These are phyloP conservation scores for Osmoderma eremita DNA, from an alignment of 2,888 invertebrate genomes.

Conservation along the genomic window DNA sequence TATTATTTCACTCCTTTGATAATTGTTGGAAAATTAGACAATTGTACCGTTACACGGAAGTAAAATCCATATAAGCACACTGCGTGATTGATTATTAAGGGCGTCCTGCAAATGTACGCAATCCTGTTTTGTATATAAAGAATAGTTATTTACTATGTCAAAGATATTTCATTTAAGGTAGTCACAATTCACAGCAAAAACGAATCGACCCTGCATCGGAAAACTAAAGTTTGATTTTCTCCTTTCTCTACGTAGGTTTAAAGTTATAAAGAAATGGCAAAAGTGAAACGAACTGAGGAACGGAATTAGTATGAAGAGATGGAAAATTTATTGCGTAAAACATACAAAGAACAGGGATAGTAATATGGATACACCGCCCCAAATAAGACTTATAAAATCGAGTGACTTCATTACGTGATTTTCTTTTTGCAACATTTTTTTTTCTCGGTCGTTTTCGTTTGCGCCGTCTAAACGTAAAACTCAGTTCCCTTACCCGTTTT, in stretches of 20 bases:
- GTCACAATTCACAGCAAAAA: conserved; percentile 23
- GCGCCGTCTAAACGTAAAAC: neutral
- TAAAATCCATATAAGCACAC: no score
- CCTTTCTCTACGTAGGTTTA: conserved; percentile 21
- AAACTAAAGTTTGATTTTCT: conserved; percentile 22
- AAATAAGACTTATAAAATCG: conserved; percentile 50
- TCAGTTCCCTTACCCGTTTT: conserved; percentile 9
- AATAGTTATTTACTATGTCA: no score
- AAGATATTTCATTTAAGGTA: conserved; percentile 16
- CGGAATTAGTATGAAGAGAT: conserved; percentile 61
- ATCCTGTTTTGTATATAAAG: no score
- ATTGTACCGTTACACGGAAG: no score
- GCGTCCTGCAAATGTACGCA: no score
- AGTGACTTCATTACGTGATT: conserved; percentile 44
- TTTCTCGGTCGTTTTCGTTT: conserved; percentile 15
- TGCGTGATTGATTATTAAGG: no score
- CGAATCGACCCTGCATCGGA: neutral
- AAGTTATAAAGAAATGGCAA: conserved; percentile 39
- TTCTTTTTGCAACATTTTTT: conserved; percentile 1
- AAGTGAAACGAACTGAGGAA: conserved; percentile 41
- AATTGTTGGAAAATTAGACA: no score
- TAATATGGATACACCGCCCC: conserved; percentile 51
- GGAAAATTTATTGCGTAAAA: conserved; percentile 63
- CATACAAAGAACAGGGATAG: conserved; percentile 63
- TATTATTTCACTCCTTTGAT: no score